These are phyloP conservation scores for Amphimallon solstitiale DNA, from an alignment of 2,888 invertebrate genomes.

Conservation along the genomic window DNA sequence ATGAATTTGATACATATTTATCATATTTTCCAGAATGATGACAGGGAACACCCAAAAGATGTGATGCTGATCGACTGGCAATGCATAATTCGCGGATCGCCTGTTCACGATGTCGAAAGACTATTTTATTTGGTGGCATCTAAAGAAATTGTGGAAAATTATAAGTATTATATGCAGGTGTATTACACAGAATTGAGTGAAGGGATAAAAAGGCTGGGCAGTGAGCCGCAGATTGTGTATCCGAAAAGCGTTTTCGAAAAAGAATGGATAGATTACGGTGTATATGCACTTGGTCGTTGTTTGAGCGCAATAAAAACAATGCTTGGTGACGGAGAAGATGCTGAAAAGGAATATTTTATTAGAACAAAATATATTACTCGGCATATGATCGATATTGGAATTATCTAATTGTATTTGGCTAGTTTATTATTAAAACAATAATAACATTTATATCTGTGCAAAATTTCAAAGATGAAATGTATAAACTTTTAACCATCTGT, in stretches of 20 bases:
- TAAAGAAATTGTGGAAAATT: not conserved
- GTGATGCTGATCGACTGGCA: too few species aligned
- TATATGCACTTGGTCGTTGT: not conserved
- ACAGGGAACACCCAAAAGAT: slow-evolving; percentile 5
- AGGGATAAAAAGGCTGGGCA: slow-evolving; percentile 11
- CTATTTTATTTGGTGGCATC: not conserved
- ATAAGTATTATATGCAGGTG: not conserved
- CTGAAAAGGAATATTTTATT: not conserved
- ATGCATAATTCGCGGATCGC: slow-evolving; percentile 1
- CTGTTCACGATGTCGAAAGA: not conserved
- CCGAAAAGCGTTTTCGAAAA: not conserved
- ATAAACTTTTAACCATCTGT: too few species aligned
- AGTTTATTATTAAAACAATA: too few species aligned
- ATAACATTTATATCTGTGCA: too few species aligned
- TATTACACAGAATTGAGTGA: slow-evolving; percentile 6
- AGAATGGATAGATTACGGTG: not conserved
- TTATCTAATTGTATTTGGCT: too few species aligned
- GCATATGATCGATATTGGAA: not conserved
- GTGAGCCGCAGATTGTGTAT: slow-evolving; percentile 2
- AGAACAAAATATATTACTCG: slow-evolving; percentile 4
- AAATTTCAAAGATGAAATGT: too few species aligned
- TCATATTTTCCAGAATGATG: not conserved
- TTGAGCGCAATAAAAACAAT: not conserved
- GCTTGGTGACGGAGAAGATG: not conserved
- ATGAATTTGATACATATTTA: too few species aligned